Evolutionary conservation across 1,140 invertebrate genomes (phyloP), one percentile per base, ranked within the genome.

Genomic region (Carposina sasakii): DNA sequence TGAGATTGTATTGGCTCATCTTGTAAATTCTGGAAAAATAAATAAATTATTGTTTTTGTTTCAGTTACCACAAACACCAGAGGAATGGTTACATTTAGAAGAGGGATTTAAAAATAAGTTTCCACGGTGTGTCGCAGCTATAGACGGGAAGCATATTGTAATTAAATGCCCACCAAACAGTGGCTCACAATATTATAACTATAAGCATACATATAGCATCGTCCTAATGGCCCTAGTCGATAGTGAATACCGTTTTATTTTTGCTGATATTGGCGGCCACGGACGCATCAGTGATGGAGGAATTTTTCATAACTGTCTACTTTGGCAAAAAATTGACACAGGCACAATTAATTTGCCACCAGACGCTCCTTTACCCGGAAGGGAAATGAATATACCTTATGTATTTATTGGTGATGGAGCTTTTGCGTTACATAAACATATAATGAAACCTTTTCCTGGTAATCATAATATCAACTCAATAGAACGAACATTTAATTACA

Each of bases 221-320:
- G 73, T 86, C 20, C 50, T 88, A 31, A 49, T 86, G 22, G 85
- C 74, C 13, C 36, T 85, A 26, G 73, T 76, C 16, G 77, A 86
- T 60, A 68, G 66, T 28, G 49, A 84, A 34, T 87, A 75, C 48
- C 57, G 66, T 34, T 86, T 87, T 63, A 50, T 67, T 12, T 60
- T 64, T 52, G 65, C 83, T 28, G 74, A 85, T 54, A 60, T 85
- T 12, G 78, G 85, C 19, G 42, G 54, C 19, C 58, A 75, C 44
- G 85, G 85, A 1, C 43, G 71, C 41, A 51, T 71, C 28, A 60
- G 64, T 51, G 79, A 85, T 63, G 69, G 57, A 20, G 73, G 71
- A 37, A 60, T 81, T 30, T 85, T 85, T 43, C 42, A 54, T 45
- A 43, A 65, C 17, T 46, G 33, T 16, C 16, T 31, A 20, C 21